These are phyloP conservation scores for Parazoanthus darwini DNA, from an alignment of 92 coral and sea anemone species.

Conservation along the genomic window DNA sequence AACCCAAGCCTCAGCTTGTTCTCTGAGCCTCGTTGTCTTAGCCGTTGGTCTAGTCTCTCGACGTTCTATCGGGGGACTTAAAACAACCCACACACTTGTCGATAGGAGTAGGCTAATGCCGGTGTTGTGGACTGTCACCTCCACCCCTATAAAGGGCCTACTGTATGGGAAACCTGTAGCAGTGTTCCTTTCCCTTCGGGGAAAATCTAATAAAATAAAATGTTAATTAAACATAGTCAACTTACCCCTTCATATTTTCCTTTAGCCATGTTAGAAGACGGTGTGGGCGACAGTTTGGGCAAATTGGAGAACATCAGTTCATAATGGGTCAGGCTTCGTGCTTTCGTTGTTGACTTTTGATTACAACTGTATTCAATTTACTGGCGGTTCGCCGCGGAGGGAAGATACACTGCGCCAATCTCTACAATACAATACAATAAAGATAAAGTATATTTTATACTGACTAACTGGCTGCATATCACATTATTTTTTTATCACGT, in stretches of 20 bases:
- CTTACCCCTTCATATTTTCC: conserved; percentile 23
- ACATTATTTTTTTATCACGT: not conserved
- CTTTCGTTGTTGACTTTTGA: not conserved
- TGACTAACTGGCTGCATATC: not conserved
- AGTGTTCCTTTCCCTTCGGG: too few species aligned
- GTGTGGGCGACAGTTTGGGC: not conserved
- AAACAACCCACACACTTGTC: too few species aligned
- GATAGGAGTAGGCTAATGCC: too few species aligned
- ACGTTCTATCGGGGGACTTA: too few species aligned
- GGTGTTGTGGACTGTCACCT: too few species aligned
- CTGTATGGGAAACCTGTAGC: too few species aligned
- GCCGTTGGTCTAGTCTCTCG: too few species aligned
- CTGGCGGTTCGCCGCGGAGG: conserved; percentile 1
- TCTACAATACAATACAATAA: not conserved
- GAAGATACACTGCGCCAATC: not conserved
- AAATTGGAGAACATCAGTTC: conserved; percentile 8
- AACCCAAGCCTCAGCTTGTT: too few species aligned
- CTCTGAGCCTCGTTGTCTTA: too few species aligned
- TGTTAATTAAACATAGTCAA: not conserved
- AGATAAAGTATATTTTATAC: not conserved
- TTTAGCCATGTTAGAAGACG: not conserved
- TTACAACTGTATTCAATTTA: conserved; percentile 8
- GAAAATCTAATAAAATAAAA: too few species aligned
- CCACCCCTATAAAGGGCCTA: too few species aligned
- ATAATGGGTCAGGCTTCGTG: not conserved